These are phyloP conservation scores for Umimayanthus kanabou DNA, from an alignment of 92 coral and sea anemone species.

Conservation along the genomic window DNA sequence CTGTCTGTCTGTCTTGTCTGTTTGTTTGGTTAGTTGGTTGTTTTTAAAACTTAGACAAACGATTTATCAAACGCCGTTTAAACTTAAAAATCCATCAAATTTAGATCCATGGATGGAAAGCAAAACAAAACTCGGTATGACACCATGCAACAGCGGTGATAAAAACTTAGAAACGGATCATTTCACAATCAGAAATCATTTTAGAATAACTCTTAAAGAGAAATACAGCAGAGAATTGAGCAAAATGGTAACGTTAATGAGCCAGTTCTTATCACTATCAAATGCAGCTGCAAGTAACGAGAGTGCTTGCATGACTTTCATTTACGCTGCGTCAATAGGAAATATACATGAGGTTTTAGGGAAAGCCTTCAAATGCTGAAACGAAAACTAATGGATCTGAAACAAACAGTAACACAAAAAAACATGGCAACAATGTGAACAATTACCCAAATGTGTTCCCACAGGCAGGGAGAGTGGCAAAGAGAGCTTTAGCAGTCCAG, in stretches of 20 bases:
- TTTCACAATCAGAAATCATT: constrained; percentile 7
- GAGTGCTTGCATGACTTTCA: not conserved
- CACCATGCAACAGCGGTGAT: constrained; percentile 3
- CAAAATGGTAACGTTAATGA: not conserved
- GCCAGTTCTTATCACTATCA: not conserved
- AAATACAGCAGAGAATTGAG: not conserved
- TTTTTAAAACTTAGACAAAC: not conserved
- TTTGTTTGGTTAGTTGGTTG: not conserved
- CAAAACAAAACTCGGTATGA: not conserved
- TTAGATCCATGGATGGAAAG: not conserved
- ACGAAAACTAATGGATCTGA: not conserved
- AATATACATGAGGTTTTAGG: not conserved
- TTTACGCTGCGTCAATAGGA: not conserved
- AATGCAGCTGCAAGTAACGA: not conserved
- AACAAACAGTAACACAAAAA: not conserved
- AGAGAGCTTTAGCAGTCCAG: constrained; percentile 54
- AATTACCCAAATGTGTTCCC: constrained; percentile 64
- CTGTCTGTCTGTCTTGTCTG: not conserved
- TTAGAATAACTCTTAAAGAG: not conserved
- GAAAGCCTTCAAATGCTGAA: not conserved
- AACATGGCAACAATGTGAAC: not conserved
- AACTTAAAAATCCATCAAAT: not conserved
- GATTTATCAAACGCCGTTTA: not conserved
- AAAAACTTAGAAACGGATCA: constrained; percentile 14
- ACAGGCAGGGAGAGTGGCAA: constrained; percentile 38